These are phyloP conservation scores for Plebejus melissa DNA, from an alignment of 2,888 invertebrate species.

Conservation along the genomic window DNA sequence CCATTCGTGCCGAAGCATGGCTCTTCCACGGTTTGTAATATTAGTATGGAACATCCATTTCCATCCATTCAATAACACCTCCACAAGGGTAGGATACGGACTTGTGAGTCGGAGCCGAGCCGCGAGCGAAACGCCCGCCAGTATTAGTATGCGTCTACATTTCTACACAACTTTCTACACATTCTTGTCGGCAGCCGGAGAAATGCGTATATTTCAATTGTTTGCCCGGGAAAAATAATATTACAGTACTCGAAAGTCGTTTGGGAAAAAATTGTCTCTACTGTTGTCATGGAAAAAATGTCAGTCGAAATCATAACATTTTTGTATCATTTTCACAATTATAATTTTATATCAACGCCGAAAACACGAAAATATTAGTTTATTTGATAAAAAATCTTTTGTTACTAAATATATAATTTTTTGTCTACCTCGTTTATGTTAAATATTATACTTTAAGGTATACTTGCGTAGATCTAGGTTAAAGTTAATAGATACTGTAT, in stretches of 20 bases:
- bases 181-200: slow-evolving; percentile 71
- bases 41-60: background rate
- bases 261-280: background rate
- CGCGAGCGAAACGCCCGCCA: slow-evolving; percentile 54
- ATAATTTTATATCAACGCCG: background rate
- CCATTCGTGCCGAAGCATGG: too few relatives aligned
- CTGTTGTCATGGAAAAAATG: background rate
- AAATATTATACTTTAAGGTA: too few relatives aligned
- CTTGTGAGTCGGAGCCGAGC: slow-evolving; percentile 38
- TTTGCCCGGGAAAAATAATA: slow-evolving; percentile 28
- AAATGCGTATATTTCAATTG: slow-evolving; percentile 60
- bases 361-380: too few relatives aligned
- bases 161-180: slow-evolving; percentile 73
- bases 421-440: too few relatives aligned
- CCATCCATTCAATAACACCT: background rate
- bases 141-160: slow-evolving; percentile 75
- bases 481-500: too few relatives aligned
- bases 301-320: background rate
- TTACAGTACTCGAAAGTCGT: background rate
- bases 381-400: too few relatives aligned
- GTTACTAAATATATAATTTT: too few relatives aligned
- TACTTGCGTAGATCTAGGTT: too few relatives aligned
- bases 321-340: background rate
- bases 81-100: slow-evolving; percentile 36
- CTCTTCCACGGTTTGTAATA: too few relatives aligned